Evolutionary conservation across 1,140 invertebrate genomes (phyloP).

Genomic region (Catajapyx aquilonaris): DNA sequence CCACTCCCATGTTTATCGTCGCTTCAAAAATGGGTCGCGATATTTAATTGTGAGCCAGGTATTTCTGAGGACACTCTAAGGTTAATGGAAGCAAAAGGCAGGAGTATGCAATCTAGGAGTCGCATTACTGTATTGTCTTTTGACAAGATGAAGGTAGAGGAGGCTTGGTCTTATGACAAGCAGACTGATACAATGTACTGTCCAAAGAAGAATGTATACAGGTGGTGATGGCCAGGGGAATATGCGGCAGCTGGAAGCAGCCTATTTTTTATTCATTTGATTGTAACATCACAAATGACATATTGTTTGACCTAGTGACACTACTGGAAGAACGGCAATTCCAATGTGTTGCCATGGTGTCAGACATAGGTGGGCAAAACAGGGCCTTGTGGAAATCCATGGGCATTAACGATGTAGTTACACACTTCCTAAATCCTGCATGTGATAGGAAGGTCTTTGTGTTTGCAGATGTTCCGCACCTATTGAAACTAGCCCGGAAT

Average conservation of each 20-base stretch:
- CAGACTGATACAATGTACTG: constrained; percentile 2
- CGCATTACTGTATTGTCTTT: constrained; percentile 6
- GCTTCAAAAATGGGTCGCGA: constrained; percentile 4
- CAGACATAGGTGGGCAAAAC: constrained; percentile 8
- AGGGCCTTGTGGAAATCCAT: constrained; percentile 6
- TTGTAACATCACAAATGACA: constrained; percentile 5
- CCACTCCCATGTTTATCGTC: constrained; percentile 5
- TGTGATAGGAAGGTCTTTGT: background rate
- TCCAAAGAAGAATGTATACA: constrained; percentile 4
- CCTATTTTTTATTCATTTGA: constrained; percentile 11
- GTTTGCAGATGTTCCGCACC: background rate
- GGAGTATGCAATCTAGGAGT: constrained; percentile 1
- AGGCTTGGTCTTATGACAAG: constrained; percentile 4
- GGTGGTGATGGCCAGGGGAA: constrained; percentile 9
- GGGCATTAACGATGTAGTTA: background rate
- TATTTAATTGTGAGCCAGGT: constrained; percentile 4
- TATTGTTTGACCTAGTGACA: constrained; percentile 5
- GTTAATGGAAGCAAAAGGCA: constrained; percentile 1
- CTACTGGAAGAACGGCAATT: constrained; percentile 4
- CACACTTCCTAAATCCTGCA: constrained; percentile 1
- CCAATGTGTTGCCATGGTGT: constrained; percentile 5
- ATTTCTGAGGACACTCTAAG: constrained; percentile 4
- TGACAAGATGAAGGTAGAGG: constrained; percentile 7
- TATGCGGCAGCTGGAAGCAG: constrained; percentile 10
- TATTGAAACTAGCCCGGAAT: background rate